phyloP scores from a whole-genome alignment of 2,888 invertebrate species.

The Blomia tropicalis region DNA sequence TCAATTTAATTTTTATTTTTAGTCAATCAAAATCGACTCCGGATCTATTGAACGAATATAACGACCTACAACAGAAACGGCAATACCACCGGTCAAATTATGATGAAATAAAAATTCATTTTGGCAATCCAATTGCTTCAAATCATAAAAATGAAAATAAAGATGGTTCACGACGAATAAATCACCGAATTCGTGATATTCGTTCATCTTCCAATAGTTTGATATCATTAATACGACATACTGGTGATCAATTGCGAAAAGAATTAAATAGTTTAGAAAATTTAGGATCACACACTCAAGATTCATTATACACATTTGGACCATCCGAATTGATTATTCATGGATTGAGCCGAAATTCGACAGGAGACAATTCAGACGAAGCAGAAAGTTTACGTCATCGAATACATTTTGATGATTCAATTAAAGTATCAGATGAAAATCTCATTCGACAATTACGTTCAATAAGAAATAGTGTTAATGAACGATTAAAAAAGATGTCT shows the following conservation, averaged over 20 bases:
- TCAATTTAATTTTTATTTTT: not conserved
- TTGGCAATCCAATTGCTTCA: not conserved
- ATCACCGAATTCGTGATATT: not conserved
- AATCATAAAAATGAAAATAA: not conserved
- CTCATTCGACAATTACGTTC: constrained; percentile 19
- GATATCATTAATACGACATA: constrained; percentile 17
- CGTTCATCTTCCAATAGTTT: constrained; percentile 13
- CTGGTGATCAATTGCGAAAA: constrained; percentile 10
- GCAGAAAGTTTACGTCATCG: not conserved
- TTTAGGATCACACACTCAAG: not conserved
- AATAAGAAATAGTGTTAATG: constrained; percentile 21
- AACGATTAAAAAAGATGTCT: constrained; percentile 18
- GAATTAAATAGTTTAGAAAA: constrained; percentile 19
- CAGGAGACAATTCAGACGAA: not conserved
- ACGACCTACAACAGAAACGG: not conserved
- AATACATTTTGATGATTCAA: not conserved
- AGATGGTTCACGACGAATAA: too few species aligned
- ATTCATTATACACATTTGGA: not conserved
- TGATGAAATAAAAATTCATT: not conserved
- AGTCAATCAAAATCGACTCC: not conserved
- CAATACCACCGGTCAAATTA: too few species aligned
- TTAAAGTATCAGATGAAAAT: not conserved
- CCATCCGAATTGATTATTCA: not conserved
- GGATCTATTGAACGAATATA: not conserved
- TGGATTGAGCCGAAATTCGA: not conserved